Conservation (phyloP, 2,113 vertebrate species). For the Podarcis raffonei region DNA sequence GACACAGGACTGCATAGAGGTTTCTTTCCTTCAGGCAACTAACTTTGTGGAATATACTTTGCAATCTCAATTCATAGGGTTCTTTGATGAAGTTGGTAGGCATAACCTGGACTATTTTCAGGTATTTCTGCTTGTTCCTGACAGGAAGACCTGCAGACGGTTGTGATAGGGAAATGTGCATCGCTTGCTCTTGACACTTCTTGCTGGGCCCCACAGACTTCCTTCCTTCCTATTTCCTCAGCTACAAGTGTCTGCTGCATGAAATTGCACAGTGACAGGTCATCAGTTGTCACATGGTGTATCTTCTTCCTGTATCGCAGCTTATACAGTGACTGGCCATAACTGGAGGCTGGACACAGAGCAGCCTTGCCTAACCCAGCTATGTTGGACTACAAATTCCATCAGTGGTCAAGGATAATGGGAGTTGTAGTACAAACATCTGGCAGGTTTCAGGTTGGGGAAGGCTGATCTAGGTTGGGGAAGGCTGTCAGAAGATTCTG, state of each 20-base stretch:
- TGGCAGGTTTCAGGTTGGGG: too few species aligned
- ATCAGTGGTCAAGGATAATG: too few species aligned
- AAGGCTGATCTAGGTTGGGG: too few species aligned
- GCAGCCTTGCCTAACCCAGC: neutral
- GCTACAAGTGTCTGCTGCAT: neutral
- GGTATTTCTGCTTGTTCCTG: neutral
- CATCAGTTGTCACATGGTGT: neutral
- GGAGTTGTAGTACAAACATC: too few species aligned
- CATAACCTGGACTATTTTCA: neutral
- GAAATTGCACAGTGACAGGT: neutral
- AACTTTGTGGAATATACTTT: neutral
- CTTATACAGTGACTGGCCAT: neutral
- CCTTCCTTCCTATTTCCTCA: neutral
- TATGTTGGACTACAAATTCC: too few species aligned
- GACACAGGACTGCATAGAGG: fast-evolving
- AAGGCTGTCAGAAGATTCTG: neutral
- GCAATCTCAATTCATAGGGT: constrained; percentile 8
- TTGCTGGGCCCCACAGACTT: neutral
- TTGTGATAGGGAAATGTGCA: neutral
- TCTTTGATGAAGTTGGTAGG: neutral
- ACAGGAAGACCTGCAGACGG: neutral
- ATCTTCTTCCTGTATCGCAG: neutral
- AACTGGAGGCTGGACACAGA: neutral
- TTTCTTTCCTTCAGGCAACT: neutral
- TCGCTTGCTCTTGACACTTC: neutral